Evolutionary conservation across 2,888 invertebrate species (phyloP), one percentile per base, ranked within the genome.

Genomic region (Dasypogon diadema): DNA sequence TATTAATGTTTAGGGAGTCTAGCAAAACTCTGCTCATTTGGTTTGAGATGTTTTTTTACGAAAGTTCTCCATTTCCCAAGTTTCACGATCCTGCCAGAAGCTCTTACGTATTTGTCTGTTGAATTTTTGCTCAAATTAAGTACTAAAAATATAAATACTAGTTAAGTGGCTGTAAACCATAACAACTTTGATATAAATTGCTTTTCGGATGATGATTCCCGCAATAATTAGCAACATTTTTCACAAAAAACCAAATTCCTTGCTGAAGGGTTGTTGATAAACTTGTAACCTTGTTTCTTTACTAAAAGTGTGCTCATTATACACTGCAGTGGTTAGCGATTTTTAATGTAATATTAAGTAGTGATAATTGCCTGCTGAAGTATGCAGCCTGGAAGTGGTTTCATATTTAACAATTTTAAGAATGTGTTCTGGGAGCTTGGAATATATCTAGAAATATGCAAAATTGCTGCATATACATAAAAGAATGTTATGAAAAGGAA

Each of bases 1-100:
- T 76, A 76, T 76, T 76, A 76, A 76, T 73, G 73, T 60, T 60
- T 34, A 18, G 60, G 60, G 60, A 37, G 21, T 10, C 16, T 16
- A 16, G 42, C 16, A 12, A 60, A 42, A 60, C 22, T 60, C 60
- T 12, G 26, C 60, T 60, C 60, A 60, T 60, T 60, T 60, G 60
- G 60, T 60, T 60, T 42, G 42, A 42, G 42, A 51, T 51, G n/a
- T 21, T 60, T 42, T 60, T 60, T 60, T 55, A 48, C 2, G 34
- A 75, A 58, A 75, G 75, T 75, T 65, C 22, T 58, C 46, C 26
- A 51, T 46, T 42, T 26, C n/a, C n/a, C 8, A 56, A 56, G 26
- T 56, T 56, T 14, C 6, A 2, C 56, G 26, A n/a, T 56, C n/a
- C 26, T 26, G 1, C 26, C 26, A 55, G 12, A 26, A 56, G n/a